Conservation (phyloP, 2,888 invertebrate species). For the Torymus tubicola region DNA sequence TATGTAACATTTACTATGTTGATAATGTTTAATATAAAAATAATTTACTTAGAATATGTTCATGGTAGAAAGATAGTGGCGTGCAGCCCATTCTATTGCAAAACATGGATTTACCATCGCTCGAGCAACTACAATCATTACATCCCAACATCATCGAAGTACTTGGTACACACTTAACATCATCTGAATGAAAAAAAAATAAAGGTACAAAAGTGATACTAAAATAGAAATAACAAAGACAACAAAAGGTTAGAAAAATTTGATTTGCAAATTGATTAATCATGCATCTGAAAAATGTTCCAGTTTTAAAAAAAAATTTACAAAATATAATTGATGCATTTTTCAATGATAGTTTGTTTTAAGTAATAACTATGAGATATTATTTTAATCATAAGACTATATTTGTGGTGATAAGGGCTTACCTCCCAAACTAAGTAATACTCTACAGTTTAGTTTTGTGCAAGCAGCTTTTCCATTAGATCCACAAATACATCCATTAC, state of each 20-base stretch:
- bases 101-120: constrained; percentile 4
- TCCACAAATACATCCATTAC: constrained; percentile 79
- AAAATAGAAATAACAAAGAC: too few species aligned
- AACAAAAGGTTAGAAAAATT: too few species aligned
- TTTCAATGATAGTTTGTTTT: too few species aligned
- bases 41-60: constrained; percentile 37
- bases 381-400: too few species aligned
- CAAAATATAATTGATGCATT: too few species aligned
- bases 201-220: neutral
- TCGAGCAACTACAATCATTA: constrained; percentile 30
- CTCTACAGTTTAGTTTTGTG: constrained; percentile 55
- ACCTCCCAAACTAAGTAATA: too few species aligned
- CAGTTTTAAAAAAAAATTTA: too few species aligned
- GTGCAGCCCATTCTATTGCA: constrained; percentile 32
- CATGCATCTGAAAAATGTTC: too few species aligned
- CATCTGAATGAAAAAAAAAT: neutral
- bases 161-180: constrained; percentile 23
- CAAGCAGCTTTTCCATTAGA: constrained; percentile 66
- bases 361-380: too few species aligned
- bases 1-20: too few species aligned
- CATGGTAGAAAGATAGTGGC: constrained; percentile 7
- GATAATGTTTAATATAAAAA: neutral
- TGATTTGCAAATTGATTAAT: too few species aligned
- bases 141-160: constrained; percentile 7
- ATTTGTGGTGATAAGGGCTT: too few species aligned